phyloP scores from a whole-genome alignment of 2,888 invertebrate species.

The Dicranocentrus wangi region DNA sequence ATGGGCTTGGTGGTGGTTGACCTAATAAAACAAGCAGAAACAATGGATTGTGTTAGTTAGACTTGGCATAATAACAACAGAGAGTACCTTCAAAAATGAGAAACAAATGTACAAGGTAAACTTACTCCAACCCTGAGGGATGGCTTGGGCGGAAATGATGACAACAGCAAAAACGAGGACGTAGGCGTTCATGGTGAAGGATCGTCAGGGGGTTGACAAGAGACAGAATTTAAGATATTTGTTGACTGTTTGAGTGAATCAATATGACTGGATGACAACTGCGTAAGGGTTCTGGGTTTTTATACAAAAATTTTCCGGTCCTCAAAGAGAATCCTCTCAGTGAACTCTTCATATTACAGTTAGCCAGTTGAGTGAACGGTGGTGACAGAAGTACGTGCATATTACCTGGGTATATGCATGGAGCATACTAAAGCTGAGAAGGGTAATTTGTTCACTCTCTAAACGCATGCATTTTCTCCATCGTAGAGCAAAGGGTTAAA shows the following conservation, averaged over 20 bases:
- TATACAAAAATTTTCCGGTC: too few relatives aligned
- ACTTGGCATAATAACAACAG: not conserved
- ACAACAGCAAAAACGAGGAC: conserved; percentile 36
- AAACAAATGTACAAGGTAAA: not conserved
- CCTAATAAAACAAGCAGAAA: conserved; percentile 10
- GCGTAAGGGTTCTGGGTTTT: too few relatives aligned
- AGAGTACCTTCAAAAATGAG: not conserved
- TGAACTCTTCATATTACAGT: too few relatives aligned
- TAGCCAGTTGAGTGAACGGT: too few relatives aligned
- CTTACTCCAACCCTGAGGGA: conserved; percentile 46
- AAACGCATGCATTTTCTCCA: too few relatives aligned
- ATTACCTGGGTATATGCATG: too few relatives aligned
- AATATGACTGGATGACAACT: conserved; percentile 18
- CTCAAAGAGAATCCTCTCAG: too few relatives aligned
- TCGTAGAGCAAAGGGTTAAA: too few relatives aligned
- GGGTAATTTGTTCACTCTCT: too few relatives aligned
- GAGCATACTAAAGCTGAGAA: too few relatives aligned
- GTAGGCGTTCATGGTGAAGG: conserved; percentile 45
- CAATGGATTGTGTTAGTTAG: conserved; percentile 26
- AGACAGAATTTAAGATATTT: not conserved
- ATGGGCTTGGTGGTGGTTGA: conserved; percentile 4
- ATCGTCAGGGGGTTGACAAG: not conserved
- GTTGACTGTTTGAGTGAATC: not conserved
- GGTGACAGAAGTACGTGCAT: too few relatives aligned
- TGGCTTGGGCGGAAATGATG: conserved; percentile 30